Evolutionary conservation across 2,888 invertebrate species (phyloP).

Genomic region (Lasioglossum morio): DNA sequence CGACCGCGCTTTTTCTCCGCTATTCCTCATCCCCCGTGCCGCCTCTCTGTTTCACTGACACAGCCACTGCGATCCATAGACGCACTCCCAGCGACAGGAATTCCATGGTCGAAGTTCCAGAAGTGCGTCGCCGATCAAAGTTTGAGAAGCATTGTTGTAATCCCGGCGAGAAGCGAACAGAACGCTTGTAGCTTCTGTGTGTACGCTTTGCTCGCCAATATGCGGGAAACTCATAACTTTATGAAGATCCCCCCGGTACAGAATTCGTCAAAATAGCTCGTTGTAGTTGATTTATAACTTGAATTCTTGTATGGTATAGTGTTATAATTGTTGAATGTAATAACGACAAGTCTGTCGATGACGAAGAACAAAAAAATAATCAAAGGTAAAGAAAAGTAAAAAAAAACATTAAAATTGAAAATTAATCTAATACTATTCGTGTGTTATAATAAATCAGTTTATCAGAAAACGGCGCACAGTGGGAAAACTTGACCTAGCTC

Average conservation of each 20-base stretch:
- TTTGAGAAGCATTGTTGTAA: neutral
- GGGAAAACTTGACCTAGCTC: too few species aligned
- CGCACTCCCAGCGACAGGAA: neutral
- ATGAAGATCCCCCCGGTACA: too few species aligned
- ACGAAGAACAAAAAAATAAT: too few species aligned
- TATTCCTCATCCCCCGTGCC: neutral
- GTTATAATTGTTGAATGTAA: too few species aligned
- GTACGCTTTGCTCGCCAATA: neutral
- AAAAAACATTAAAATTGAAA: too few species aligned
- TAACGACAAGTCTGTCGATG: too few species aligned
- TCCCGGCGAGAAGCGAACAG: neutral
- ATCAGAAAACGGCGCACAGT: too few species aligned
- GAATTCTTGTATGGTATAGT: too few species aligned
- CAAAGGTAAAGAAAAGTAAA: too few species aligned
- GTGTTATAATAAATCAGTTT: too few species aligned
- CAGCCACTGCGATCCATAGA: neutral
- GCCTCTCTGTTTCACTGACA: neutral
- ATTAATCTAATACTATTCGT: too few species aligned
- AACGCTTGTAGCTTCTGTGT: neutral
- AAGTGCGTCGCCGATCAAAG: neutral
- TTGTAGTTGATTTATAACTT: neutral
- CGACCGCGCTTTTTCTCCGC: neutral
- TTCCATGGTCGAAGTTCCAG: neutral
- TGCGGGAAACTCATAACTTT: neutral
- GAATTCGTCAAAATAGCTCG: neutral